Percentiles rank a stretch among this genome's conserved stretches.
These are phyloP conservation scores for Elephantulus edwardii DNA, from an alignment of 2,113 vertebrate genomes.

Conservation along the genomic window DNA sequence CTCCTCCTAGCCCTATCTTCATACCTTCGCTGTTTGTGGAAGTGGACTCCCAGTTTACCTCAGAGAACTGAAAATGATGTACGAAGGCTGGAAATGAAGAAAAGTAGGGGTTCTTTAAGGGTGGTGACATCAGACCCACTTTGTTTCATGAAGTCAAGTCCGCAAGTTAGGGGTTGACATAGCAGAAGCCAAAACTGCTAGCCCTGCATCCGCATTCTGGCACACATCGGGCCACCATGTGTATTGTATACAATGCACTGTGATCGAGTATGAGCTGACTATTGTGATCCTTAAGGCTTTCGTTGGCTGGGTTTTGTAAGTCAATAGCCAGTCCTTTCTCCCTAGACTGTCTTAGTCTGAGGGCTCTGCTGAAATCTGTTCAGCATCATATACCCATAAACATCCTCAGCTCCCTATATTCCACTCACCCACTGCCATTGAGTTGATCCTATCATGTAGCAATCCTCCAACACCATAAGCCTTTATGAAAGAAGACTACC, in stretches of 20 bases:
- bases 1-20: too few relatives aligned
- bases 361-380: background rate
- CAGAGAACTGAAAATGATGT: background rate
- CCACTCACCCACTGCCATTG: too few relatives aligned
- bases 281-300: background rate
- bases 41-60: background rate
- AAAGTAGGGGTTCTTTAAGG: too few relatives aligned
- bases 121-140: too few relatives aligned
- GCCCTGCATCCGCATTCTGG: background rate
- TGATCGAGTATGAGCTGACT: background rate
- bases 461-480: background rate
- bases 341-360: background rate
- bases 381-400: background rate
- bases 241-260: too few relatives aligned
- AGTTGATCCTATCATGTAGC: background rate
- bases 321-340: background rate
- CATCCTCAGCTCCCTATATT: background rate
- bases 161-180: too few relatives aligned
- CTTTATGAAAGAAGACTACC: too few relatives aligned
- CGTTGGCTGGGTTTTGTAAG: background rate
- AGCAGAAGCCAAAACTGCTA: background rate
- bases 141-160: too few relatives aligned
- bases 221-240: too few relatives aligned
- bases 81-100: background rate
- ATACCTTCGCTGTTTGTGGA: too few relatives aligned